A percentile compares a stretch with the other conserved stretches of the same genome.
Evolutionary conservation across 2,888 invertebrate genomes (phyloP).

Genomic region (Athripsodes cinereus): DNA sequence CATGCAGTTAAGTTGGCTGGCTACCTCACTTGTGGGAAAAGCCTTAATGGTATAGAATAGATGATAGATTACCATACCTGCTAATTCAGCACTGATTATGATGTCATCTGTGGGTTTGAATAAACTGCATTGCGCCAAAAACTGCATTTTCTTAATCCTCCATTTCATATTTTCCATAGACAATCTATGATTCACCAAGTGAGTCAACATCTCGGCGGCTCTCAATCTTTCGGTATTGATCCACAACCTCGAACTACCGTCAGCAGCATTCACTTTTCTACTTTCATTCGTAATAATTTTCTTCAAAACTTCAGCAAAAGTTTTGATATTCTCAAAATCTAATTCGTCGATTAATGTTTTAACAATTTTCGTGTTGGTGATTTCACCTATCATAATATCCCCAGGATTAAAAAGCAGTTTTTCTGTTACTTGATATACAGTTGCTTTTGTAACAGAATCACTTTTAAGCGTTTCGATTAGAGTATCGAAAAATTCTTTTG

Average conservation of each 20-base stretch:
- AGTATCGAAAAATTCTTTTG: constrained; percentile 50
- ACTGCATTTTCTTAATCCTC: constrained; percentile 58
- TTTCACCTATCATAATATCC: constrained; percentile 67
- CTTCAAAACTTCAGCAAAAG: constrained; percentile 55
- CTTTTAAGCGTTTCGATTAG: constrained; percentile 46
- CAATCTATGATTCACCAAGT: constrained; percentile 49
- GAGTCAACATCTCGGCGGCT: constrained; percentile 50
- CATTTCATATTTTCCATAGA: constrained; percentile 55
- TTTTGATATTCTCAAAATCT: constrained; percentile 54
- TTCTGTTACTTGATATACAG: constrained; percentile 54
- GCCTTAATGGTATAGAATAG: too few relatives aligned
- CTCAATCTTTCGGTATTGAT: constrained; percentile 63
- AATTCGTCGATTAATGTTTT: constrained; percentile 59
- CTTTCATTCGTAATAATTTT: constrained; percentile 54
- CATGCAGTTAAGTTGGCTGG: too few relatives aligned
- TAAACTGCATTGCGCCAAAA: constrained; percentile 59
- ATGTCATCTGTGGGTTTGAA: constrained; percentile 52
- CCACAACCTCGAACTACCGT: constrained; percentile 52
- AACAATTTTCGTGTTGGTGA: constrained; percentile 58
- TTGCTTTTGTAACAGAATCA: constrained; percentile 44
- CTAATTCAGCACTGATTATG: constrained; percentile 53
- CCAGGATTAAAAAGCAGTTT: constrained; percentile 64
- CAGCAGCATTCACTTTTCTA: constrained; percentile 43
- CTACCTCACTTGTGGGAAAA: too few relatives aligned
- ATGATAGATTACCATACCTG: constrained; percentile 40